phyloP scores from a whole-genome alignment of 1,140 invertebrate species.

The Dendroctonus ponderosae region DNA sequence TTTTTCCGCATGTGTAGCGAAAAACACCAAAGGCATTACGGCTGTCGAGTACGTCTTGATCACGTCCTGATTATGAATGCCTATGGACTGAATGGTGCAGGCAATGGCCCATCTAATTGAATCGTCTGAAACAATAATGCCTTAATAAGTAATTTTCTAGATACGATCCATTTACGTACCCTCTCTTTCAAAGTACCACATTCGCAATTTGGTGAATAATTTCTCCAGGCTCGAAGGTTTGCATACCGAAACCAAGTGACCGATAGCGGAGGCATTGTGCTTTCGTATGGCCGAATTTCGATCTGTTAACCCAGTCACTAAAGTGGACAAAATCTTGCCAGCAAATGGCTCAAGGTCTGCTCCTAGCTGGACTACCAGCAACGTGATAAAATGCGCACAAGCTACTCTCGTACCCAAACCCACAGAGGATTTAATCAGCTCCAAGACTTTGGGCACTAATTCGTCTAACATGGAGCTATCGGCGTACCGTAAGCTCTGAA shows the following conservation, averaged over 20 bases:
- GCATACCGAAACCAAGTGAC: conserved; percentile 81
- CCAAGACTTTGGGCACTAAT: conserved; percentile 76
- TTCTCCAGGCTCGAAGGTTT: conserved; percentile 86
- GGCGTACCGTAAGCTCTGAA: conserved; percentile 80
- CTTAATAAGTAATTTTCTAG: background rate
- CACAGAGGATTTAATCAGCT: conserved; percentile 76
- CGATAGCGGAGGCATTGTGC: conserved; percentile 78
- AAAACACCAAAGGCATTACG: conserved; percentile 79
- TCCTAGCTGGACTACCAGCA: conserved; percentile 60
- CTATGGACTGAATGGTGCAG: conserved; percentile 76
- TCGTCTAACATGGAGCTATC: conserved; percentile 73
- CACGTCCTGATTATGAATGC: conserved; percentile 78
- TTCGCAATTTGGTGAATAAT: conserved; percentile 75
- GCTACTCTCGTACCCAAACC: conserved; percentile 84
- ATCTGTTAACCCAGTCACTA: conserved; percentile 79
- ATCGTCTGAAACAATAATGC: conserved; percentile 58
- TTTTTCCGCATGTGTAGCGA: conserved; percentile 84
- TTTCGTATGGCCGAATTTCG: conserved; percentile 80
- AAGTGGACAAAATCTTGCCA: conserved; percentile 74
- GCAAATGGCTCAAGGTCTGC: conserved; percentile 63
- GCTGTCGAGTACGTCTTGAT: conserved; percentile 76
- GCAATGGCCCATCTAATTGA: conserved; percentile 71
- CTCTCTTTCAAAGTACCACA: conserved; percentile 70
- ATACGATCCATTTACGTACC: conserved; percentile 44
- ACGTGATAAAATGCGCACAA: conserved; percentile 78